phyloP scores from a whole-genome alignment of 2,888 invertebrate genomes.

The Xanthia icteritia region DNA sequence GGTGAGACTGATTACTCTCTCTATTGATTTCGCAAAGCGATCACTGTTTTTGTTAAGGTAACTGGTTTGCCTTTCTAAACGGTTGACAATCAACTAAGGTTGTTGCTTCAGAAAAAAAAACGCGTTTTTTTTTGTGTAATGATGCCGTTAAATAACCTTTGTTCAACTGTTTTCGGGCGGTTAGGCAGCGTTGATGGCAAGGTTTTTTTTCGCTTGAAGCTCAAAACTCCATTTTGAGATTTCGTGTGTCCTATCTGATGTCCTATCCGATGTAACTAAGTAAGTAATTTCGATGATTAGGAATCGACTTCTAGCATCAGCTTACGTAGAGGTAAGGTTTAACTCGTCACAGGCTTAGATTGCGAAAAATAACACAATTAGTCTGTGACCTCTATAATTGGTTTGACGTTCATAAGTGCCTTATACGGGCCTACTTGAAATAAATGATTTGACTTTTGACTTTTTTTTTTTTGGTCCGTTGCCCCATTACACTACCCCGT shows the following conservation, averaged over 20 bases:
- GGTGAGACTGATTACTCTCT: slow-evolving; percentile 69
- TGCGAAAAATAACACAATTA: neutral
- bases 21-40: slow-evolving; percentile 75
- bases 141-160: slow-evolving; percentile 29
- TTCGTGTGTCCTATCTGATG: no score
- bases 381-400: neutral
- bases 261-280: no score
- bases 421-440: no score
- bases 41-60: slow-evolving; percentile 66
- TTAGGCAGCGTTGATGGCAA: no score
- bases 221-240: neutral
- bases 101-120: slow-evolving; percentile 12
- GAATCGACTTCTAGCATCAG: neutral
- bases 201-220: neutral
- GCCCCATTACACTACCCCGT: no score
- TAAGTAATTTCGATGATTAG: no score
- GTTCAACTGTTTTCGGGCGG: slow-evolving; percentile 19
- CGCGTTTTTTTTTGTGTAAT: slow-evolving; percentile 1
- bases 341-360: neutral
- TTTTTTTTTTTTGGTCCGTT: no score
- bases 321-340: neutral
- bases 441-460: no score
- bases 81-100: slow-evolving; percentile 58
- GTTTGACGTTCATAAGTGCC: no score
- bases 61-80: slow-evolving; percentile 63